Base-by-base conservation (phyloP, 2,797 vertebrate genomes). In the Clamator glandarius region DNA sequence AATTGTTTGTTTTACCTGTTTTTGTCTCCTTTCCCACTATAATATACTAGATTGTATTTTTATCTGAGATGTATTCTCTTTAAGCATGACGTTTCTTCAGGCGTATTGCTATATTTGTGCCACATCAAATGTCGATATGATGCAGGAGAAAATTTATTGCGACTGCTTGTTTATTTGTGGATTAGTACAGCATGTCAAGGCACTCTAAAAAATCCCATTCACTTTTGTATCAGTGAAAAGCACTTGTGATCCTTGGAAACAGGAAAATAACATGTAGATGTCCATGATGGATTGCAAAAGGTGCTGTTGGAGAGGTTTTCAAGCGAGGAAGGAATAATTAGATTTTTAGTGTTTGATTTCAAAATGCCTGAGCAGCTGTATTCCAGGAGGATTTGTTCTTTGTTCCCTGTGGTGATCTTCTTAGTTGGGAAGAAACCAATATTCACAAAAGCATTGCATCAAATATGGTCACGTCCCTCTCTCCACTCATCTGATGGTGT, bases 1-100 rank as follows among this genome's bases (percentile, higher is more conserved):
- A 96, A 92, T 95, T 96, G 83, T 95, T 92, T 96, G 58, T 96
- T 96, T 96, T 89, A 95, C 85, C 82, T 94, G 84, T 93, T 58
- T 61, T 66, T 91, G 48, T 77, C 93, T 93, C 77, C 9, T 92
- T 96, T 73, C n/a, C 44, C 39, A 61, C 52, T 94, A 93, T 94
- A 96, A 94, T 95, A 96, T 85, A 94, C 5, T 5, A 91, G 61
- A 86, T 87, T 93, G 52, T 1, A 6, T 3, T 92, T 94, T 92
- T 84, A 92, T 93, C 94, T 96, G 87, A 95, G 95, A 91, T 86
- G 42, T 86, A 93, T 97, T 97, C 77, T 73, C 90, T 93, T 94
- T 94, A 95, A 97, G 74, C 82, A 74, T 76, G 75, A 83, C 70
- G 31, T 82, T 96, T 94, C 80, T 91, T 77, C 67, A 87, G 87